Evolutionary conservation across 2,113 vertebrate genomes (phyloP).

Genomic region (Pygoscelis adeliae): DNA sequence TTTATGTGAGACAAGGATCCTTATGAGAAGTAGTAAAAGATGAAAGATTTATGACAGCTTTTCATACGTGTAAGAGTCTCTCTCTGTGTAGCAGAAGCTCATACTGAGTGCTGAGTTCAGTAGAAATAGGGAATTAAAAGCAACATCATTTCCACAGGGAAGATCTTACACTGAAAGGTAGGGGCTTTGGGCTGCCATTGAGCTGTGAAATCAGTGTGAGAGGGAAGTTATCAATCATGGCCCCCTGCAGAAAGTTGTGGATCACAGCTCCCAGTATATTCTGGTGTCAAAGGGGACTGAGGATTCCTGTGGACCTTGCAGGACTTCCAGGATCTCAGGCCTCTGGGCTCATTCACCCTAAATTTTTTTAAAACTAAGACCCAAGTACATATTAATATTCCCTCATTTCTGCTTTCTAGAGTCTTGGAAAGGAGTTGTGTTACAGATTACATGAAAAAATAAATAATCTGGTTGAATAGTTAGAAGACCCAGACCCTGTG

Average conservation of each 20-base stretch:
- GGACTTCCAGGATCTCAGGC: neutral
- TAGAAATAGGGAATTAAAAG: neutral
- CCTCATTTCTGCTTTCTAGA: neutral
- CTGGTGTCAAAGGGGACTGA: neutral
- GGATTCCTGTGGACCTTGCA: neutral
- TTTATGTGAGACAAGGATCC: neutral
- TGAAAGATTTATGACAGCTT: conserved; percentile 5
- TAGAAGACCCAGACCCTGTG: neutral
- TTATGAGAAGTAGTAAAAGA: neutral
- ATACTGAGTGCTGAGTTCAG: neutral
- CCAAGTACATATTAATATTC: neutral
- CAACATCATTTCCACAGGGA: neutral
- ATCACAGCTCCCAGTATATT: neutral
- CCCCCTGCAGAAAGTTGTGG: neutral
- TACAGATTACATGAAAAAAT: neutral
- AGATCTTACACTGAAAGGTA: neutral
- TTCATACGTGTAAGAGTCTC: neutral
- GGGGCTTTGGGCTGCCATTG: neutral
- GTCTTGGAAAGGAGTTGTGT: neutral
- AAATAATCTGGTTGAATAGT: neutral
- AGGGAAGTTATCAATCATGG: neutral
- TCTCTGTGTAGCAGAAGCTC: neutral
- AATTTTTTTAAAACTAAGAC: neutral
- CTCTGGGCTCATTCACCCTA: neutral
- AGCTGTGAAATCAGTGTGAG: neutral